Evolutionary conservation across 2,797 vertebrate species (phyloP), one percentile per base, ranked within the genome.

Genomic region (Lycodopsis pacificus): DNA sequence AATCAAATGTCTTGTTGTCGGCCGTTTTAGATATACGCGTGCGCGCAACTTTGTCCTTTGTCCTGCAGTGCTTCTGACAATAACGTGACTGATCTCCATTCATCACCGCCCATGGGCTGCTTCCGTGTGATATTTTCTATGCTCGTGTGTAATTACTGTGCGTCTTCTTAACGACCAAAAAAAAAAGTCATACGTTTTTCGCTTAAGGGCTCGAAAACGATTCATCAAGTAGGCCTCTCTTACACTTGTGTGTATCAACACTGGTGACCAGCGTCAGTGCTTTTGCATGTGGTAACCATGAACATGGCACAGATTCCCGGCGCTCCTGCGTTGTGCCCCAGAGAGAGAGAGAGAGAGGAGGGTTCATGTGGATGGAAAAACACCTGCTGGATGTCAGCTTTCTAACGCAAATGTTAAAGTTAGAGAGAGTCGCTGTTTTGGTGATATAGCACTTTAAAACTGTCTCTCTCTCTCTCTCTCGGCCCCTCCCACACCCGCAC

Each of bases 401-500:
- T 73, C 57, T 9, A 27, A 38, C 51, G 44, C 3, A 42, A 62
- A 56, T 32, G 11, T 42, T 46, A 10, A 25, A 12, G n/a, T 32
- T 5, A n/a, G 63, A 34, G 4, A 44, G 40, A 73, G 36, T 49
- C 8, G 22, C 4, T 74, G 67, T 77, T 85, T 63, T 40, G 17
- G 64, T 62, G 4, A 53, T 71, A 5, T 30, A 17, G 71, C 38
- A 17, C 64, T 67, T 79, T 59, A 67, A 73, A 77, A 44, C 3
- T 5, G 10, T 30, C 3, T 12, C 13, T 27, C 13, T 62, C 49
- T 58, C 30, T 30, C 30, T 30, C 30, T 30, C 30, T 30, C 79
- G 69, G 46, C 64, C 92, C 95, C 91, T 87, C 40, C 15, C 88
- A 89, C 87, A 81, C 89, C 92, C 91, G 87, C 92, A 30, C 89